These are phyloP conservation scores for Aspiorhynchus laticeps DNA, from an alignment of 2,113 vertebrate species.

Conservation along the genomic window DNA sequence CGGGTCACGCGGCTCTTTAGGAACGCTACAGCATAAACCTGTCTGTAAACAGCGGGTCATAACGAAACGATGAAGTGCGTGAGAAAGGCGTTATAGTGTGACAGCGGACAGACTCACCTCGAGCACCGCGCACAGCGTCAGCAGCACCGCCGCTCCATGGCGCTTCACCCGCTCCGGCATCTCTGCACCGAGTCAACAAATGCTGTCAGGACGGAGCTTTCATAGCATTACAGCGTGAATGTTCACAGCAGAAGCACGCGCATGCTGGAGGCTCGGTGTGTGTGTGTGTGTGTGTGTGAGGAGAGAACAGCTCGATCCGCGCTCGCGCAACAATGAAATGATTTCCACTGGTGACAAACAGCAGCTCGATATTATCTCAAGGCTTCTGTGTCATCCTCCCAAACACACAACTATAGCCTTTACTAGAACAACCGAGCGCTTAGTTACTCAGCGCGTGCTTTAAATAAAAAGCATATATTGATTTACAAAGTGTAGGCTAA, in stretches of 20 bases:
- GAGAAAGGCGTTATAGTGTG: background rate
- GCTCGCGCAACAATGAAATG: background rate
- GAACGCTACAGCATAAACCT: no score
- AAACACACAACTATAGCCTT: background rate
- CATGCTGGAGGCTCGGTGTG: background rate
- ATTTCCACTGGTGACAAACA: background rate
- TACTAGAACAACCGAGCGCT: background rate
- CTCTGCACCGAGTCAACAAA: background rate
- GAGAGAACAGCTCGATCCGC: background rate
- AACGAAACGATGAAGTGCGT: no score
- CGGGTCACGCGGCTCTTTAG: no score
- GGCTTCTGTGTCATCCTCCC: background rate
- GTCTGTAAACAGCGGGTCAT: background rate
- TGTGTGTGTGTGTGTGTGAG: background rate
- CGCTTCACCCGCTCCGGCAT: slow-evolving; percentile 64
- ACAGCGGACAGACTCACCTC: slow-evolving; percentile 66
- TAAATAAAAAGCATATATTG: background rate
- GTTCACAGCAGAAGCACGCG: slow-evolving; percentile 3
- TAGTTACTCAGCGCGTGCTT: background rate
- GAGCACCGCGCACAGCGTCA: slow-evolving; percentile 65
- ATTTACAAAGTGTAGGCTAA: background rate
- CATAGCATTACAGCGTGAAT: slow-evolving; percentile 23
- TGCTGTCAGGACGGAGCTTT: slow-evolving; percentile 43
- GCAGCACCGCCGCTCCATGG: slow-evolving; percentile 52
- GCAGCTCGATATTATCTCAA: background rate